phyloP scores from a whole-genome alignment of 1,140 invertebrate species.

The Drosophila subpulchrella region DNA sequence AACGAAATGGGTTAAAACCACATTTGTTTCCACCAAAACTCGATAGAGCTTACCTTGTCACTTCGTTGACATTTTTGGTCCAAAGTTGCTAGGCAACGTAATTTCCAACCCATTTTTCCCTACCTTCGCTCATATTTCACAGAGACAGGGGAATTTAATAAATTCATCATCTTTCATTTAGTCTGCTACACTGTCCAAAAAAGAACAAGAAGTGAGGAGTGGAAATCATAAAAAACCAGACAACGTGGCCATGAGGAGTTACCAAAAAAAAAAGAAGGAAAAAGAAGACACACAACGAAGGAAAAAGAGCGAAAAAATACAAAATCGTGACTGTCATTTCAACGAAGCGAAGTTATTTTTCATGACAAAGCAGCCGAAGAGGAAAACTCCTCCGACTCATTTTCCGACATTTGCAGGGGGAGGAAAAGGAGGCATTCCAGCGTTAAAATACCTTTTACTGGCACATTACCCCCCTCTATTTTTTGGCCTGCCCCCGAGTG shows the following conservation, averaged over 20 bases:
- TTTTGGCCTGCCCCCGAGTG: neutral
- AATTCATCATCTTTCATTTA: conserved; percentile 82
- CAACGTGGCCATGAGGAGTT: conserved; percentile 33
- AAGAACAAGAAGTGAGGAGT: conserved; percentile 29
- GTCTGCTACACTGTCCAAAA: conserved; percentile 53
- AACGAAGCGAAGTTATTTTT: conserved; percentile 82
- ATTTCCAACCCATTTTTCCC: neutral
- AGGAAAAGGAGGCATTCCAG: conserved; percentile 55
- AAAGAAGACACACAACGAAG: conserved; percentile 18
- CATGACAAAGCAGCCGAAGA: conserved; percentile 75
- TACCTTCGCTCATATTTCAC: neutral
- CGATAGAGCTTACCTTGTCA: neutral
- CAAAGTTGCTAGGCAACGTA: conserved; percentile 4
- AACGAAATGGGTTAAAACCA: neutral
- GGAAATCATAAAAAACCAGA: conserved; percentile 34
- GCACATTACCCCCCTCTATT: conserved; percentile 53
- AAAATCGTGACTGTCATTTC: conserved; percentile 82
- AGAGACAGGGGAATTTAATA: conserved; percentile 65
- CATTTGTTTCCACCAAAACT: neutral
- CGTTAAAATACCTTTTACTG: conserved; percentile 82
- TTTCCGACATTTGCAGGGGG: conserved; percentile 8
- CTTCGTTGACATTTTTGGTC: conserved; percentile 3
- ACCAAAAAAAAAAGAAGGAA: conserved; percentile 37
- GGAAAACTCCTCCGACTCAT: conserved; percentile 50
- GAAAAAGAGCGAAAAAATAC: conserved; percentile 21